phyloP scores from a whole-genome alignment of 2,888 invertebrate species.

The Halocaridina rubra region DNA sequence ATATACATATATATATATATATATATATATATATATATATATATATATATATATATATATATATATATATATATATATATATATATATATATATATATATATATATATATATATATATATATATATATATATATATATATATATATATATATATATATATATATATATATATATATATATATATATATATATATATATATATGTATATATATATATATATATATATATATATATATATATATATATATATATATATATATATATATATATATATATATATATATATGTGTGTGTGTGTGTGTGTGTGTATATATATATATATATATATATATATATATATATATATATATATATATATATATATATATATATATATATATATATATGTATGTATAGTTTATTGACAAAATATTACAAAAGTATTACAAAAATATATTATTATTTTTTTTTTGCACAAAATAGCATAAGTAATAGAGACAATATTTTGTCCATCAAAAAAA shows the following conservation, averaged over 20 bases:
- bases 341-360: neutral
- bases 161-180: neutral
- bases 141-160: neutral
- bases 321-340: neutral
- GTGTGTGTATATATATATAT: neutral
- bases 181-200: neutral
- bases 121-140: neutral
- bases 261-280: slow-evolving; percentile 12
- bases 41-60: neutral
- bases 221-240: neutral
- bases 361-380: neutral
- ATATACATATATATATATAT: neutral
- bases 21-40: neutral
- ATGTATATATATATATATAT: neutral
- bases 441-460: no score
- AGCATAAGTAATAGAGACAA: no score
- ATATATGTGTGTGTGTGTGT: neutral
- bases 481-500: no score
- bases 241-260: neutral
- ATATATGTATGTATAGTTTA: no score
- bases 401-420: no score
- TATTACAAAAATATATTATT: no score
- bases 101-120: neutral
- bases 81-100: neutral
- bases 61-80: slow-evolving; percentile 6